Conservation (phyloP, 2,888 invertebrate species). For the Oxytorus armatus region DNA sequence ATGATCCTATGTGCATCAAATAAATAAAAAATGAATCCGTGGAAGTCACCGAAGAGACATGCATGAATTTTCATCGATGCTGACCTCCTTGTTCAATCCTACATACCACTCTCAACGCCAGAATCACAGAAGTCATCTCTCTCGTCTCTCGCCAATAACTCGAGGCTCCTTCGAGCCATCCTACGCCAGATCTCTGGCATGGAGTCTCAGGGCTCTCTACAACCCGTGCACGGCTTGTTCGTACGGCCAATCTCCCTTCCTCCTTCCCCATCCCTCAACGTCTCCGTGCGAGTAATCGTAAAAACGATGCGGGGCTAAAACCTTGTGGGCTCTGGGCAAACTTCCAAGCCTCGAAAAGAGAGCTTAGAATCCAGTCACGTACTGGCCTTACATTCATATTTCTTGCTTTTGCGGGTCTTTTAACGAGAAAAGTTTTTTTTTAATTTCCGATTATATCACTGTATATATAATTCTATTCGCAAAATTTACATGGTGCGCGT, state of each 20-base stretch:
- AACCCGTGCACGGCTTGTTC: conserved; percentile 7
- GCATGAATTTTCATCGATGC: conserved; percentile 29
- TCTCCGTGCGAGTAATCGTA: conserved; percentile 52
- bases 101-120: conserved; percentile 8
- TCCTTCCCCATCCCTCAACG: conserved; percentile 6
- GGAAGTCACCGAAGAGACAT: conserved; percentile 10
- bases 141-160: conserved; percentile 63
- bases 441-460: background rate
- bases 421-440: conserved; percentile 30
- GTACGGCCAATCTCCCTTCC: conserved; percentile 49
- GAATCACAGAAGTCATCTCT: conserved; percentile 54
- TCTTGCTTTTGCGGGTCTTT: conserved; percentile 17
- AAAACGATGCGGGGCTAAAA: conserved; percentile 58
- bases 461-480: conserved; percentile 4
- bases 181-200: conserved; percentile 52
- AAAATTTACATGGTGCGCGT: background rate
- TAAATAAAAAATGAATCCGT: background rate
- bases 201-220: conserved; percentile 44
- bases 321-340: conserved; percentile 62
- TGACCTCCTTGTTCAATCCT: conserved; percentile 1
- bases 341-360: conserved; percentile 62
- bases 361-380: conserved; percentile 61
- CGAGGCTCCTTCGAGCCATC: conserved; percentile 30
- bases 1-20: too few species aligned
- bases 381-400: conserved; percentile 41